Evolutionary conservation across 2,888 invertebrate genomes (phyloP).

Genomic region (Tridacna crocea): DNA sequence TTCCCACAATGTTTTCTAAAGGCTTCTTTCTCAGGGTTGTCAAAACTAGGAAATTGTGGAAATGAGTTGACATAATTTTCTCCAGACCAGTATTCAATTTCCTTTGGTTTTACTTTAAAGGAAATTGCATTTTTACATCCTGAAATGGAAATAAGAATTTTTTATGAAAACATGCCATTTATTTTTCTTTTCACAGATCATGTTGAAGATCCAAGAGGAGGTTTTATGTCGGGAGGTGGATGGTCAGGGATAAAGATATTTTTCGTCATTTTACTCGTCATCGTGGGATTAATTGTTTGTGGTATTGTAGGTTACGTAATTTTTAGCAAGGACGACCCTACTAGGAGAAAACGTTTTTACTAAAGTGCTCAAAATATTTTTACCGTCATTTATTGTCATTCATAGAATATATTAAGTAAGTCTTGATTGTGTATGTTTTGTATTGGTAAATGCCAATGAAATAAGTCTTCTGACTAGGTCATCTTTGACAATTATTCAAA

Average conservation of each 20-base stretch:
- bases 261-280: slow-evolving; percentile 92
- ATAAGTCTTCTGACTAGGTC: too few species aligned
- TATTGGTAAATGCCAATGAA: too few species aligned
- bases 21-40: too few species aligned
- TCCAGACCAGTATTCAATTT: too few species aligned
- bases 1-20: too few species aligned
- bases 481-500: too few species aligned
- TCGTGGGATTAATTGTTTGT: slow-evolving; percentile 92
- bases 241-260: slow-evolving; percentile 96
- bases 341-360: slow-evolving; percentile 94
- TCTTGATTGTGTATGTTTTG: too few species aligned
- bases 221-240: slow-evolving; percentile 85
- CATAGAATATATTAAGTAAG: too few species aligned
- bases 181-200: slow-evolving; percentile 85
- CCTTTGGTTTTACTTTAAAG: too few species aligned
- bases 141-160: background rate
- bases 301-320: slow-evolving; percentile 95
- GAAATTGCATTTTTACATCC: too few species aligned
- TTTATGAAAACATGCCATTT: background rate
- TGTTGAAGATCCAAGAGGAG: slow-evolving; percentile 91
- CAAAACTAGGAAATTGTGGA: too few species aligned
- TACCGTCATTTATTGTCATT: background rate
- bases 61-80: too few species aligned
- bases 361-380: slow-evolving; percentile 80
- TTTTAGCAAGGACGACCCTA: slow-evolving; percentile 96